Conservation (phyloP, 2,888 invertebrate species). For the Pseudoips prasinana region DNA sequence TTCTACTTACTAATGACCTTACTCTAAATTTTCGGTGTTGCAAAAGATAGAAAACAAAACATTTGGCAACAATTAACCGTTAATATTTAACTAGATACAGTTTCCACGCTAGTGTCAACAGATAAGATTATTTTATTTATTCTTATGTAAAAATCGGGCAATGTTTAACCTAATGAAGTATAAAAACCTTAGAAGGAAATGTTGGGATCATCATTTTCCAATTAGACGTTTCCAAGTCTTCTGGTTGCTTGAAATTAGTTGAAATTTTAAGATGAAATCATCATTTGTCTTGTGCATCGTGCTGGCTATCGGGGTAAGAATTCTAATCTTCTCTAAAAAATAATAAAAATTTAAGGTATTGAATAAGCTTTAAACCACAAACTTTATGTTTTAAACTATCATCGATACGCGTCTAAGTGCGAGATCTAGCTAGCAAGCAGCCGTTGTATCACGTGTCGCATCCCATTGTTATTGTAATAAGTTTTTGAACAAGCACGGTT, state of each 20-base stretch:
- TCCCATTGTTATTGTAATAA: too few species aligned
- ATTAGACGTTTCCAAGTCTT: slow-evolving; percentile 1
- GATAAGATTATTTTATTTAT: slow-evolving; percentile 55
- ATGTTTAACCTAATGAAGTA: slow-evolving; percentile 43
- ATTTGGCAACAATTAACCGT: too few species aligned
- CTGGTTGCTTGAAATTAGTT: neutral
- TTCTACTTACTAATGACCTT: neutral
- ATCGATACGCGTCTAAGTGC: too few species aligned
- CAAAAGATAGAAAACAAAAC: too few species aligned
- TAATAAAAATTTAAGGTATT: too few species aligned
- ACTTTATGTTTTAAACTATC: too few species aligned
- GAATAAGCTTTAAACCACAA: too few species aligned
- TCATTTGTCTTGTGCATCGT: slow-evolving; percentile 33
- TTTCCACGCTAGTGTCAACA: neutral
- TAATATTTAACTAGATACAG: too few species aligned
- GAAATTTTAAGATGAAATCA: slow-evolving; percentile 43
- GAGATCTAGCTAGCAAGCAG: too few species aligned
- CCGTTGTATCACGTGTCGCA: too few species aligned
- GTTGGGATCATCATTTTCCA: neutral
- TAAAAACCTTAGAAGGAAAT: slow-evolving; percentile 49
- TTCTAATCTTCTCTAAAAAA: too few species aligned
- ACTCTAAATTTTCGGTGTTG: neutral
- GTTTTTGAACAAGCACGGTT: too few species aligned
- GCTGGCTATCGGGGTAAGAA: slow-evolving; percentile 43
- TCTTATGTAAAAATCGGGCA: slow-evolving; percentile 32